These are phyloP conservation scores for Cichladusa arquata DNA, from an alignment of 2,113 vertebrate species.

Conservation along the genomic window DNA sequence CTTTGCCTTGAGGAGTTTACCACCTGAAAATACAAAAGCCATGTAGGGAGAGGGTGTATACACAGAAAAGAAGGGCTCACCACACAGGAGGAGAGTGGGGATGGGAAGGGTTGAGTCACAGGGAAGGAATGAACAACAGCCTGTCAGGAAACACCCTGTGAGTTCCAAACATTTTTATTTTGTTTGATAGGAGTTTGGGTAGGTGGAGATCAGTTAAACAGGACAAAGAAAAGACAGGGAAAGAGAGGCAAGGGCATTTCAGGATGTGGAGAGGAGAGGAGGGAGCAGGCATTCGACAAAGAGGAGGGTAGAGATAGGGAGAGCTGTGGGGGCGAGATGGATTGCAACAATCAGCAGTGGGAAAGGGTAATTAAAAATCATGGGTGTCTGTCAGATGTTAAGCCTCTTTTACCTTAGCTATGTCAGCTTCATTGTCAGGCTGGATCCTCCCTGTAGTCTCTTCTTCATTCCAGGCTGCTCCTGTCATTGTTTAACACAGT, in stretches of 20 bases:
- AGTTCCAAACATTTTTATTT: conserved; percentile 57
- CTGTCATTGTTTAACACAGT: conserved; percentile 42
- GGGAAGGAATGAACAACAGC: background rate
- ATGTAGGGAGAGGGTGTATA: background rate
- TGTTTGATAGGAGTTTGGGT: conserved; percentile 23
- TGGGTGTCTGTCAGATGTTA: conserved; percentile 3
- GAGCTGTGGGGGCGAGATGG: background rate
- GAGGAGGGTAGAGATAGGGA: background rate
- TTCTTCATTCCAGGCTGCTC: conserved; percentile 50
- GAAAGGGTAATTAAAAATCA: conserved; percentile 52
- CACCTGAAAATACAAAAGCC: background rate
- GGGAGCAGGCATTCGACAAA: background rate
- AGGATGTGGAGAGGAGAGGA: background rate
- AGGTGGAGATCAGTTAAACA: conserved; percentile 23
- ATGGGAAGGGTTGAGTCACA: conserved; percentile 12
- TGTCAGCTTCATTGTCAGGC: conserved; percentile 11
- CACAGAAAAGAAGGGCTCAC: background rate
- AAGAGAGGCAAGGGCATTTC: background rate
- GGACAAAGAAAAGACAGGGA: background rate
- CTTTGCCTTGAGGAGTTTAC: background rate
- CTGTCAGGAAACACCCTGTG: conserved; percentile 17
- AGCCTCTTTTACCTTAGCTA: conserved; percentile 11
- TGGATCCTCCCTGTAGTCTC: conserved; percentile 43
- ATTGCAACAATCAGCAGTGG: background rate
- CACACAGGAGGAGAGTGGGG: background rate